A percentile compares a stretch with the other conserved stretches of the same genome.
Evolutionary conservation across 2,797 vertebrate species (phyloP).

Genomic region (Gymnothorax reevesii): DNA sequence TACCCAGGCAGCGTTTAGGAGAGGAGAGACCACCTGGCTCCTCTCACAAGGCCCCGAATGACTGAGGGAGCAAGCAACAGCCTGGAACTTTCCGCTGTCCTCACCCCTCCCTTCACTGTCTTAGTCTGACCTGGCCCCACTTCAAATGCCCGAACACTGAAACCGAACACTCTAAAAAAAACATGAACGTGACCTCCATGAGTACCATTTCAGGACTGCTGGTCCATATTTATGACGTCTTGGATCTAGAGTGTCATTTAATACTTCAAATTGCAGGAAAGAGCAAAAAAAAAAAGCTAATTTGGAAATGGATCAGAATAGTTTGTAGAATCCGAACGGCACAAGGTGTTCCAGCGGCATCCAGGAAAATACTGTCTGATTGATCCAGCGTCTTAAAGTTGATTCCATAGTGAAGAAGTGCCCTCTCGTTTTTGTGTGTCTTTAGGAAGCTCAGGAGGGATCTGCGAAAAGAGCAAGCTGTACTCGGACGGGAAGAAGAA

Average conservation of each 20-base stretch:
- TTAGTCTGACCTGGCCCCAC: neutral
- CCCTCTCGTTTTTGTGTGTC: neutral
- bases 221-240: neutral
- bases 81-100: neutral
- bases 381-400: neutral
- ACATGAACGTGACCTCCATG: neutral
- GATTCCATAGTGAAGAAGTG: neutral
- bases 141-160: neutral
- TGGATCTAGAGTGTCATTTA: neutral
- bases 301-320: neutral
- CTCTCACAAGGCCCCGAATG: neutral
- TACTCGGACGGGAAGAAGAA: constrained; percentile 94
- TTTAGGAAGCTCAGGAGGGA: constrained; percentile 92
- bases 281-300: too few species aligned
- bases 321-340: neutral
- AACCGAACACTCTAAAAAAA: neutral
- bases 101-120: neutral
- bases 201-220: neutral
- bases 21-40: neutral
- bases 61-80: neutral
- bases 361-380: neutral
- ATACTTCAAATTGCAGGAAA: neutral
- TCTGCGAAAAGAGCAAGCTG: constrained; percentile 90
- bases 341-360: neutral
- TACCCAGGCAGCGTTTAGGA: neutral